phyloP scores from a whole-genome alignment of 2,113 vertebrate species.

The Pachyramphus minor region DNA sequence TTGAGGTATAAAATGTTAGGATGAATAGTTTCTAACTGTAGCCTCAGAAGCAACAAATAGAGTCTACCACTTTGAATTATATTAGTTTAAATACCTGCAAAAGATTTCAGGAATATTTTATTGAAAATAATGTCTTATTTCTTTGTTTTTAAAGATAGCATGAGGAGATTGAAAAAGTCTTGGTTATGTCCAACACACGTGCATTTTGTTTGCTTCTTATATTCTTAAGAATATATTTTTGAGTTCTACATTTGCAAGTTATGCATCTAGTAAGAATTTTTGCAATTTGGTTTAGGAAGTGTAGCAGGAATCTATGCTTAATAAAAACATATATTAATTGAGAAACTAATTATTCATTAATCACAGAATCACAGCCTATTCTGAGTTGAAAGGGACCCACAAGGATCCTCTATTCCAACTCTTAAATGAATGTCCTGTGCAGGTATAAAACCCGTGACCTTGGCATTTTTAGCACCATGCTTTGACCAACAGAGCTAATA shows the following conservation, averaged over 20 bases:
- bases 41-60: neutral
- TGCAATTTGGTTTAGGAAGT: neutral
- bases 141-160: neutral
- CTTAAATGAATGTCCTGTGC: neutral
- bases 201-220: neutral
- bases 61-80: neutral
- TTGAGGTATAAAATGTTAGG: neutral
- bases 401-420: neutral
- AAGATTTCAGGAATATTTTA: neutral
- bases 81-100: neutral
- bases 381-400: neutral
- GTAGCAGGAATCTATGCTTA: neutral
- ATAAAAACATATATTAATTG: neutral
- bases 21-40: neutral
- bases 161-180: neutral
- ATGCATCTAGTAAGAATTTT: neutral
- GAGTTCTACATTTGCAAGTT: neutral
- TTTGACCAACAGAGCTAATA: neutral
- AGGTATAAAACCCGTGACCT: neutral
- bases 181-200: neutral
- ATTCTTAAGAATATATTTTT: neutral
- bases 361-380: neutral
- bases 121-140: neutral
- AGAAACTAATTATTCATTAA: neutral
- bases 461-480: neutral